Conservation (phyloP, 2,888 invertebrate species). For the Pseudococcus viburni region DNA sequence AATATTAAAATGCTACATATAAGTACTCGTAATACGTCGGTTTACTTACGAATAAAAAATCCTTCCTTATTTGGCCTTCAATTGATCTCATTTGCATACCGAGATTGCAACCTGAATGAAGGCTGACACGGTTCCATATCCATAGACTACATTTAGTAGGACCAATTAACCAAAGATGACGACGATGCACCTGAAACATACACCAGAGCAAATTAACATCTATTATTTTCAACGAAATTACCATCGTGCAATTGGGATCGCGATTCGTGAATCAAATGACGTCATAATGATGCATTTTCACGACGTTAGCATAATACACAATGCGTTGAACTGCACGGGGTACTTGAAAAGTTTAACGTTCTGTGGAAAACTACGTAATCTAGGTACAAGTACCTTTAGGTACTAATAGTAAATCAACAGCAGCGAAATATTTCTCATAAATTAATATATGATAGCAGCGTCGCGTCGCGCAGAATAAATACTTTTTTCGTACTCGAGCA, state of each 20-base stretch:
- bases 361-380: neutral
- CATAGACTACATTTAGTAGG: neutral
- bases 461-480: neutral
- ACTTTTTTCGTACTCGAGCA: neutral
- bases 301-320: neutral
- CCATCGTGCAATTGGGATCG: neutral
- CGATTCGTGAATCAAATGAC: neutral
- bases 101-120: conserved; percentile 21
- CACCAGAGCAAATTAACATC: too few species aligned
- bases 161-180: neutral
- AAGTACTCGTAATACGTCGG: too few species aligned
- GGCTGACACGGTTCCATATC: neutral
- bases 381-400: neutral
- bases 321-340: neutral
- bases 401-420: neutral
- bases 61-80: conserved; percentile 10
- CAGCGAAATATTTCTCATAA: conserved; percentile 18
- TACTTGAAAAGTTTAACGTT: neutral
- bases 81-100: conserved; percentile 22
- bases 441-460: neutral
- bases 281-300: neutral
- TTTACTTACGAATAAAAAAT: neutral
- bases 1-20: too few species aligned
- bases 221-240: neutral
- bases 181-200: too few species aligned